phyloP scores from a whole-genome alignment of 2,888 invertebrate species.

The Metopia argyrocephala region DNA sequence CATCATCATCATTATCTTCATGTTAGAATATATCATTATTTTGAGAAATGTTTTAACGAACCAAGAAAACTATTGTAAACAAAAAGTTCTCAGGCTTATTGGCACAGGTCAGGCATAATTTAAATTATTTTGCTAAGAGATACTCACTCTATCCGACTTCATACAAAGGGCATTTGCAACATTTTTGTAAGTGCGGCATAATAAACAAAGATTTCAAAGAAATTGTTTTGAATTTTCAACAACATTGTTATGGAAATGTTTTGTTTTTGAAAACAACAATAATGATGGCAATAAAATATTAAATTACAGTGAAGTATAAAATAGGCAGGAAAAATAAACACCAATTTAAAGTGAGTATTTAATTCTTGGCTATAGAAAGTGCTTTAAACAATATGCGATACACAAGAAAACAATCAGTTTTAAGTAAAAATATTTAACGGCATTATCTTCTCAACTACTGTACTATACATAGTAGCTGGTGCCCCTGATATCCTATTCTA shows the following conservation, averaged over 20 bases:
- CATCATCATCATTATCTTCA: background rate
- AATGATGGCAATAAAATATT: background rate
- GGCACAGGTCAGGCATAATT: conserved; percentile 1
- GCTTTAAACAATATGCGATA: no score
- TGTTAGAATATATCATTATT: background rate
- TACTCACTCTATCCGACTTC: conserved; percentile 4
- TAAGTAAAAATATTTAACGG: no score
- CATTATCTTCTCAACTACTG: no score
- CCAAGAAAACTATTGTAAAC: conserved; percentile 16
- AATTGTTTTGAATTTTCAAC: conserved; percentile 36
- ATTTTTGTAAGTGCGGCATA: conserved; percentile 47
- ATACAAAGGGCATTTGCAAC: conserved; percentile 52
- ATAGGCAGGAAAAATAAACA: background rate
- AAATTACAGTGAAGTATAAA: background rate
- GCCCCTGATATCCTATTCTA: no score
- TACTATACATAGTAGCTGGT: no score
- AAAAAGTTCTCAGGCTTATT: conserved; percentile 26
- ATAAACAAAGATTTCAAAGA: conserved; percentile 50
- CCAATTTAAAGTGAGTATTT: no score
- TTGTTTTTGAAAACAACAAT: background rate
- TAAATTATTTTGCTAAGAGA: background rate
- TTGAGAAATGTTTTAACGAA: background rate
- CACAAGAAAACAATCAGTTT: no score
- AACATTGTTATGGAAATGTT: conserved; percentile 50
- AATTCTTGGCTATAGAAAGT: no score